Base-by-base conservation (phyloP, 1,140 invertebrate genomes). In the Heliconius congener region DNA sequence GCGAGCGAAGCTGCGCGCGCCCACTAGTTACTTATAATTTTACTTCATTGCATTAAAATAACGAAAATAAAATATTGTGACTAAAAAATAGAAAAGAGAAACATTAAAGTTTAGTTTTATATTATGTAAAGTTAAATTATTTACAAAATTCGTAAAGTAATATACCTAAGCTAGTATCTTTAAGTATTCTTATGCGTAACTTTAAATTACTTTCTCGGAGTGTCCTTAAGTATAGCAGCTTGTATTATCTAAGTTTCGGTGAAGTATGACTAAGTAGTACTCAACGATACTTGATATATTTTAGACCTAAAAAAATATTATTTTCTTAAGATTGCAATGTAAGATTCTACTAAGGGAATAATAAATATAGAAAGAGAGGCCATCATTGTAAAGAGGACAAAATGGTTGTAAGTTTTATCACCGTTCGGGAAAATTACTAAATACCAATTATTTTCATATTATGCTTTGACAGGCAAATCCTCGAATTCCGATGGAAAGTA, bases 131-230 rank as follows among this genome's bases (percentile, higher is more conserved):
- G 1, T 11, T 60, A 23, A 60, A 60, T 23, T 23, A 60, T 60
- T 27, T 60, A 60, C n/a, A 60, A 60, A 4, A 23, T 60, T 60
- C 57, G 8, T 60, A 27, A 60, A 60, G n/a, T 27, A 60, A 19
- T n/a, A 19, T n/a, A 60, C 9, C 8, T 60, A 23, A 60, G 57
- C 57, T 8, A 60, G 57, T 60, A 27, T 60, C n/a, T 60, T 23
- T 60, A 60, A 60, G 57, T 60, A 23, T 60, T n/a, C 57, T 60
- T 60, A 60, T 60, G 57, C 23, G 57, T 60, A 60, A 60, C 9
- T 60, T 60, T 27, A 60, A 60, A 60, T 60, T 13, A 60, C 23
- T 60, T 60, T 60, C 8, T n/a, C n/a, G 0, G 57, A 60, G 57
- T 27, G 57, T 60, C 27, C n/a, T 23, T 60, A 60, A 60, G 57